Evolutionary conservation across 1,140 invertebrate species (phyloP), one percentile per base, ranked within the genome.

Genomic region (Oryzaephilus surinamensis): DNA sequence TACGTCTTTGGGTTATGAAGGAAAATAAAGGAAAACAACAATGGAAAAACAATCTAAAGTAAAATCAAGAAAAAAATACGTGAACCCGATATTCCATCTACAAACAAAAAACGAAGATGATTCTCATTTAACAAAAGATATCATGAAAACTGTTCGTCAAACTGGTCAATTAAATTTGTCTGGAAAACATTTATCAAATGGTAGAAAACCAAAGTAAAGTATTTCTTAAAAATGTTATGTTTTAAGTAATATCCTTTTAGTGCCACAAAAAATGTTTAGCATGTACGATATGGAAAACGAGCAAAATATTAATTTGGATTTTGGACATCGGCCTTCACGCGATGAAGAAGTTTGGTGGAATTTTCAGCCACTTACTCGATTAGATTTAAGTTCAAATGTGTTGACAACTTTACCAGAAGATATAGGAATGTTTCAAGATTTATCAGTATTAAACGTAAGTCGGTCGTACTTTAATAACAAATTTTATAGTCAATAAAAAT

Each of bases 291-390:
- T 83, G 44, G 70, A 75, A 55, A 65, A 80, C 64, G 66, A 78
- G 56, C 54, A 79, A 51, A 66, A 74, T 17, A 65, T 82, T 6
- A 79, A 85, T 53, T 76, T 81, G 46, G 69, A 76, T 43, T 60
- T 63, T 26, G 52, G 60, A n/a, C 53, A 54, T 48, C 63, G 14
- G 8, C 30, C n/a, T n/a, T n/a, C 43, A 10, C 60, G 62, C 10
- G 74, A 80, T 24, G 66, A 70, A 26, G 72, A 74, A 38, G 71
- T 74, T 29, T 94, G 89, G 89, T 93, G 89, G 89, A 84, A 86
- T 58, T 74, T 81, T 51, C 77, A 81, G 45, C 74, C 81, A 2
- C 61, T 92, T 3, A 83, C 73, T 31, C 76, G 76, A 52, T 66
- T 92, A 35, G 84, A 91, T 56, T 65, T 92, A 19, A 85, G 85